These are phyloP conservation scores for Machimus rusticus DNA, from an alignment of 2,888 invertebrate genomes.

Conservation along the genomic window DNA sequence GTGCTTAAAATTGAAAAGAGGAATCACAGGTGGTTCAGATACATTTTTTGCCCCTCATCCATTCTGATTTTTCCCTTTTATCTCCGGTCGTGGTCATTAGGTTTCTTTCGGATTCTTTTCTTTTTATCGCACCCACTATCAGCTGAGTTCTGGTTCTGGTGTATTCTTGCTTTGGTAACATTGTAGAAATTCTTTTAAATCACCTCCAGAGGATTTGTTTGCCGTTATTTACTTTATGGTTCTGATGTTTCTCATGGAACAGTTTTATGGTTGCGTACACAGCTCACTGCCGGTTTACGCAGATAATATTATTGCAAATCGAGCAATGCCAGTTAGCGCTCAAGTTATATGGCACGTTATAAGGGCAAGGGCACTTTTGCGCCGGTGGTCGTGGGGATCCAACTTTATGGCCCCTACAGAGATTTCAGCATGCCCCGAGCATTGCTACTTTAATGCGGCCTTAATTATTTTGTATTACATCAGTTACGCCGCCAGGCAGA, in stretches of 20 bases:
- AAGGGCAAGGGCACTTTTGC: not conserved
- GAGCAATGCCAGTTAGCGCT: not conserved
- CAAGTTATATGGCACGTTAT: not conserved
- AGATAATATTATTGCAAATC: not conserved
- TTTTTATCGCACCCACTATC: not conserved
- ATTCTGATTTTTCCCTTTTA: not conserved
- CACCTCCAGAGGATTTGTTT: constrained; percentile 3
- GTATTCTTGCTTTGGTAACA: not conserved
- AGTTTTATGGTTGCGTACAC: not conserved
- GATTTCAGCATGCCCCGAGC: not conserved
- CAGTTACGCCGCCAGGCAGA: not conserved
- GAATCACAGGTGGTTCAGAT: not conserved
- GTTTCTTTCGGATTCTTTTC: not conserved
- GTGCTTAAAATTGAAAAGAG: not conserved
- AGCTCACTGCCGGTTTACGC: not conserved
- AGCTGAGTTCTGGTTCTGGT: not conserved
- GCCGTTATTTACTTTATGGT: constrained; percentile 7
- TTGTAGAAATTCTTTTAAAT: constrained; percentile 25
- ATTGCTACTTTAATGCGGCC: not conserved
- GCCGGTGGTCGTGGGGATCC: not conserved
- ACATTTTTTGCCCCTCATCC: not conserved
- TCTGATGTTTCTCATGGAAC: not conserved
- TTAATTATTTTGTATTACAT: not conserved
- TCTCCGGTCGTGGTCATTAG: not conserved
- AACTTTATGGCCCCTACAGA: not conserved